Base-by-base conservation (phyloP, 2,797 vertebrate genomes). In the Sebastes vulpes region DNA sequence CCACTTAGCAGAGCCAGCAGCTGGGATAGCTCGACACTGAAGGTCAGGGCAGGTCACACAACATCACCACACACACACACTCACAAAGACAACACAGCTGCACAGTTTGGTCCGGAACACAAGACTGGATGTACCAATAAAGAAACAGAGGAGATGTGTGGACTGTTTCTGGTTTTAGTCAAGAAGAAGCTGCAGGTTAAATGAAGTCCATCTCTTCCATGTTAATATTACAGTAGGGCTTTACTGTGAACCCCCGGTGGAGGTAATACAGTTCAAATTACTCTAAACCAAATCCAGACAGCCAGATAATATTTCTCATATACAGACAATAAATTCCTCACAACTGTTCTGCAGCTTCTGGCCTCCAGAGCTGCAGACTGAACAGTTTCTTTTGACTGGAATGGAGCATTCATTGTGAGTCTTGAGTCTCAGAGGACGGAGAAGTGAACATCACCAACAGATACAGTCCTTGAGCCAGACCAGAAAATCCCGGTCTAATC, bases 401-500 rank as follows among this genome's bases (percentile, higher is more conserved):
- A 5, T 35, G 28, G n/a, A 18, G 2, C 28, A n/a, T n/a, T 58
- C 25, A 29, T 14, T 57, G 14, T 28, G n/a, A 61, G 48, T 52
- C 50, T 21, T 8, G 60, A 28, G 29, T 80, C 73, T 72, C 69
- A 5, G 7, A 61, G 18, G 75, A 54, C 64, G 4, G 9, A 61
- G 18, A 77, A 54, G 69, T 52, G 70, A 87, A 79, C 77, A 79
- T 78, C 81, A 63, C 29, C 20, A 42, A 42, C 0, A 65, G 65
- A 80, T 11, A 12, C 25, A 20, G 82, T 35, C 28, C 50, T 46
- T 16, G 23, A 80, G 79, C 68, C 67, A 65, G 67, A 69, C 23
- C 61, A 84, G 65, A 66, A 73, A 84, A 84, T 90, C 78, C 87
- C 2, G 0, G 75, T 75, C 66, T 87, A 75, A 89, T 89, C 89